phyloP scores from a whole-genome alignment of 2,113 vertebrate genomes.

The Cettia cetti region DNA sequence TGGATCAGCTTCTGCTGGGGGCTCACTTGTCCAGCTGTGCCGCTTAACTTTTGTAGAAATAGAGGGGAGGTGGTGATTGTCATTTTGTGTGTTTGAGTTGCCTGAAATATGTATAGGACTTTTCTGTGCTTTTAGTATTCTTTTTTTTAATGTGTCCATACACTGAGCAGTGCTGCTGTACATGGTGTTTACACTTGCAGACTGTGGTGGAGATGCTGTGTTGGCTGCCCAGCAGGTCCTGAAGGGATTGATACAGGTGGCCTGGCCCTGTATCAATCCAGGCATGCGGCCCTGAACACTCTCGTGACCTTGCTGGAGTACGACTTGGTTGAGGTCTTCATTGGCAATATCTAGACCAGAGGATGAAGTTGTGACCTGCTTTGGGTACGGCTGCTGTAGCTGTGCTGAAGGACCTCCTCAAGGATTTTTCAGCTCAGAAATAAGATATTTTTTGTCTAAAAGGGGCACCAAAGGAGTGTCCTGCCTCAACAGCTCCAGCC shows the following conservation, averaged over 20 bases:
- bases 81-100: not conserved
- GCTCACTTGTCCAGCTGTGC: not conserved
- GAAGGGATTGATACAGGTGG: too few species aligned
- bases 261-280: accelerated
- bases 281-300: accelerated
- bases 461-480: not conserved
- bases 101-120: not conserved
- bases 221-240: not conserved
- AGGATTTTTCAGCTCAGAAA: not conserved
- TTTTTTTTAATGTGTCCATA: not conserved
- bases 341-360: not conserved
- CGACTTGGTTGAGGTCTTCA: not conserved
- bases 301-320: not conserved
- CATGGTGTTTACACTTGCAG: accelerated
- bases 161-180: not conserved
- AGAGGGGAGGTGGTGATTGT: not conserved
- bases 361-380: not conserved
- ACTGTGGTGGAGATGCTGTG: not conserved
- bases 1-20: not conserved
- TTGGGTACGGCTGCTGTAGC: not conserved
- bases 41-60: not conserved
- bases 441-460: not conserved
- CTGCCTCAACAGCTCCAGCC: not conserved
- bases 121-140: not conserved
- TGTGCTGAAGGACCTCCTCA: not conserved